Percentiles rank a stretch among this genome's conserved stretches.
These are phyloP conservation scores for Zelostemma sp. DNA, from an alignment of 1,140 invertebrate genomes.

Conservation along the genomic window DNA sequence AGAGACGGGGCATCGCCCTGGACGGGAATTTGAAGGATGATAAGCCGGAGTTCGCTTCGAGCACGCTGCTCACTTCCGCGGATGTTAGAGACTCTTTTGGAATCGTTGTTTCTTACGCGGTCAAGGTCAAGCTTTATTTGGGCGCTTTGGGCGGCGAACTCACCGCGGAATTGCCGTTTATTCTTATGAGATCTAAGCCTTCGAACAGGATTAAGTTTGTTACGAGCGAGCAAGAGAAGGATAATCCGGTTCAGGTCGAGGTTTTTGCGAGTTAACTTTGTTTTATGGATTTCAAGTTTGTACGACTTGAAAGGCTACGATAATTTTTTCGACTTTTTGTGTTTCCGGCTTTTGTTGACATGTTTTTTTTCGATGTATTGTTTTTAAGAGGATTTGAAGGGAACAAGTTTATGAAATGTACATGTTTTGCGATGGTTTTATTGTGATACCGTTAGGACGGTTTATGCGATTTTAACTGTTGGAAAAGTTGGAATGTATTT, in stretches of 20 bases:
- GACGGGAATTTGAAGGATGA: slow-evolving; percentile 92
- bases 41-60: slow-evolving; percentile 93
- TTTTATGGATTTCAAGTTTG: too few species aligned
- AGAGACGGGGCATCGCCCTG: slow-evolving; percentile 93
- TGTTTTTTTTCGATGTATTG: too few species aligned
- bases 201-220: slow-evolving; percentile 57
- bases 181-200: slow-evolving; percentile 94
- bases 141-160: slow-evolving; percentile 95
- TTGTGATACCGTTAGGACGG: too few species aligned
- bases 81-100: slow-evolving; percentile 89
- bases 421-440: too few species aligned
- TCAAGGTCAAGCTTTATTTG: slow-evolving; percentile 95
- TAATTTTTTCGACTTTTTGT: too few species aligned
- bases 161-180: slow-evolving; percentile 95
- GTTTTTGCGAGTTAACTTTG: too few species aligned
- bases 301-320: too few species aligned
- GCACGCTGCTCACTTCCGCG: slow-evolving; percentile 86
- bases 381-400: too few species aligned
- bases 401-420: too few species aligned
- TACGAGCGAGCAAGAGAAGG: slow-evolving; percentile 4
- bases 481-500: too few species aligned
- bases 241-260: neutral
- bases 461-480: too few species aligned
- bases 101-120: slow-evolving; percentile 90
- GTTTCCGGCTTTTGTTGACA: too few species aligned